These are phyloP conservation scores for Acanthochromis polyacanthus DNA, from an alignment of 2,113 vertebrate species.

Conservation along the genomic window DNA sequence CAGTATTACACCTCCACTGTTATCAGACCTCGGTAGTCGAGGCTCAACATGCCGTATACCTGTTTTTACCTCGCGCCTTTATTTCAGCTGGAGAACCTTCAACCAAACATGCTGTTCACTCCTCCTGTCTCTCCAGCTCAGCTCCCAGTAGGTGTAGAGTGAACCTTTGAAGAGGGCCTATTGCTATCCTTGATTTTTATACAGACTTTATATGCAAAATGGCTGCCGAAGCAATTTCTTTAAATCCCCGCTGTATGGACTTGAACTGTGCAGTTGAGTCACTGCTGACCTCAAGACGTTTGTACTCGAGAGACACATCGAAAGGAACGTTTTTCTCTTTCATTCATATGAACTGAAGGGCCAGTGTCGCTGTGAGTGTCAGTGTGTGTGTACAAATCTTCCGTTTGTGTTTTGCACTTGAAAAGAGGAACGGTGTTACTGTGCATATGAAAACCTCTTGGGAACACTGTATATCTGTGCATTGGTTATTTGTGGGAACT, in stretches of 20 bases:
- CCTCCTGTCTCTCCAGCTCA: slow-evolving; percentile 50
- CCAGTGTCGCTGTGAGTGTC: slow-evolving; percentile 59
- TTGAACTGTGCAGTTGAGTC: slow-evolving; percentile 48
- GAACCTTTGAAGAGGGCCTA: slow-evolving; percentile 52
- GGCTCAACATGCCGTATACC: slow-evolving; percentile 47
- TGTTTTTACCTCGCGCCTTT: slow-evolving; percentile 70
- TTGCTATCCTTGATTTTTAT: slow-evolving; percentile 66
- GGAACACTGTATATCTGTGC: slow-evolving; percentile 66
- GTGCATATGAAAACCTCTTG: slow-evolving; percentile 60
- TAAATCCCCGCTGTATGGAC: slow-evolving; percentile 42
- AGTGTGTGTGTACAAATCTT: slow-evolving; percentile 43
- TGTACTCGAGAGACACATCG: slow-evolving; percentile 53
- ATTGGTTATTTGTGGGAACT: slow-evolving; percentile 66
- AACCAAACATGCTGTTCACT: slow-evolving; percentile 56
- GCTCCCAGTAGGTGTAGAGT: slow-evolving; percentile 44
- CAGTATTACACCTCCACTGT: slow-evolving; percentile 53
- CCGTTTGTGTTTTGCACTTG: slow-evolving; percentile 67
- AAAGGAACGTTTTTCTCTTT: slow-evolving; percentile 51
- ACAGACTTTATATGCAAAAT: slow-evolving; percentile 80
- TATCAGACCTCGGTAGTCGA: slow-evolving; percentile 51
- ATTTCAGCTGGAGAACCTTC: slow-evolving; percentile 61
- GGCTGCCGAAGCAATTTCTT: slow-evolving; percentile 59
- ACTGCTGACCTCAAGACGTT: slow-evolving; percentile 58
- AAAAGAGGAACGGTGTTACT: slow-evolving; percentile 42
- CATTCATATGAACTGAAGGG: slow-evolving; percentile 52